Evolutionary conservation across 1,140 invertebrate species (phyloP), one percentile per base, ranked within the genome.

Genomic region (Anastatus disparis): DNA sequence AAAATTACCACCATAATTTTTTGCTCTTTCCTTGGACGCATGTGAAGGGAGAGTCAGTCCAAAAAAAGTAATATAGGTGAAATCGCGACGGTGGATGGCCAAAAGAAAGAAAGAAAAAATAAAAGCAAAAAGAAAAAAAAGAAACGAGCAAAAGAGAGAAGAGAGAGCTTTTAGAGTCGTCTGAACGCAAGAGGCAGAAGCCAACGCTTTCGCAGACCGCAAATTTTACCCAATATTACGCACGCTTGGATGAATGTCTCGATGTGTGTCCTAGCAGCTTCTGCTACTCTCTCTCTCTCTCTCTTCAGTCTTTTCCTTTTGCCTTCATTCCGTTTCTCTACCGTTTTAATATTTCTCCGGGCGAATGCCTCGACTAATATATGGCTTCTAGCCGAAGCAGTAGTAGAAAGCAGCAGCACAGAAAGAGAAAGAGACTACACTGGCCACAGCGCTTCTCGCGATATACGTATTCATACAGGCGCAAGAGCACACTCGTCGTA

Each of bases 311-410:
- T 67, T 73, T 72, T 72, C 64, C 65, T 76, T 68, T 74, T 73
- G 71, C 48, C 58, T n/a, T n/a, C n/a, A 65, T 70, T 75, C 77
- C 74, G 67, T 80, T 76, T 76, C 77, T 81, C 78, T 79, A n/a
- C n/a, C 78, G 78, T 82, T 84, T 83, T 80, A 83, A 84, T 84
- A 84, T 81, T 83, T 83, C 81, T 83, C 83, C 76, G 73, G 75
- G 74, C 78, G 81, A 83, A 82, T 83, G 78, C 79, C 77, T 78
- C 76, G 77, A 76, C 81, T 84, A 82, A 84, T 82, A 83, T 84
- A 84, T 84, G 81, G 80, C 81, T 83, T 84, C 81, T 78, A 74
- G n/a, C 22, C 78, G 75, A 75, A 77, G 61, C 40, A 40, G 67
- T 58, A 20, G 31, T 6, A 10, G 29, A n/a, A 3, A 4, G 1